A percentile compares a stretch with the other conserved stretches of the same genome.
phyloP scores from a whole-genome alignment of 1,140 invertebrate genomes.

The Berghia stephanieae region DNA sequence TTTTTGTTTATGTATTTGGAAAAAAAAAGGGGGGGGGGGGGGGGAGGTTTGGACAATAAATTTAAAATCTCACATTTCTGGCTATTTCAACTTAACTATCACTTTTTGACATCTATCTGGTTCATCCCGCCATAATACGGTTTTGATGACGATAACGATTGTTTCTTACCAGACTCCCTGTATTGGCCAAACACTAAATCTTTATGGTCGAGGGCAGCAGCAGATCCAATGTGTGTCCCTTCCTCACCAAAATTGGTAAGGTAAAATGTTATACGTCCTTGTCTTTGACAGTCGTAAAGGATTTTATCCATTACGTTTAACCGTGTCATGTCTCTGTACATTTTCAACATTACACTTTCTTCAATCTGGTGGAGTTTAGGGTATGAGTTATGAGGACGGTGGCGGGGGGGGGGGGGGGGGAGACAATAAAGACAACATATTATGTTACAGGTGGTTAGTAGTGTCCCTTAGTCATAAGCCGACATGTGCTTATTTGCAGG shows the following conservation, averaged over 20 bases:
- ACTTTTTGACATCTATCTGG: conserved; percentile 87
- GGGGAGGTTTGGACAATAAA: no score
- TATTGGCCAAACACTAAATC: conserved; percentile 95
- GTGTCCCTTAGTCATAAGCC: neutral
- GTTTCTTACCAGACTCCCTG: no score
- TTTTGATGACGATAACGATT: no score
- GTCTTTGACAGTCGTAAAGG: conserved; percentile 96
- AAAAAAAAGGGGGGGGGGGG: no score
- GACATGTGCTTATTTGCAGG: no score
- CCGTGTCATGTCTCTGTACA: conserved; percentile 78
- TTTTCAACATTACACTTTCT: conserved; percentile 73
- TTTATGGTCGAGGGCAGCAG: conserved; percentile 83
- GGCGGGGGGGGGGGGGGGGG: no score
- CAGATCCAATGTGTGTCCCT: conserved; percentile 91
- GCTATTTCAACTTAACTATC: no score
- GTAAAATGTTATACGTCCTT: conserved; percentile 98
- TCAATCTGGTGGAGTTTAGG: conserved; percentile 45
- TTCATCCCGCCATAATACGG: no score
- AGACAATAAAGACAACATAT: no score
- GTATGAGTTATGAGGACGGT: neutral
- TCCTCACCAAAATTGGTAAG: conserved; percentile 99
- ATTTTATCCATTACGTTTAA: conserved; percentile 95
- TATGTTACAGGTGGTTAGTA: no score
- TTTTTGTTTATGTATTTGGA: no score
- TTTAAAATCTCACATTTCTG: no score